Conservation (phyloP, 2,888 invertebrate species). For the Rotaria socialis region DNA sequence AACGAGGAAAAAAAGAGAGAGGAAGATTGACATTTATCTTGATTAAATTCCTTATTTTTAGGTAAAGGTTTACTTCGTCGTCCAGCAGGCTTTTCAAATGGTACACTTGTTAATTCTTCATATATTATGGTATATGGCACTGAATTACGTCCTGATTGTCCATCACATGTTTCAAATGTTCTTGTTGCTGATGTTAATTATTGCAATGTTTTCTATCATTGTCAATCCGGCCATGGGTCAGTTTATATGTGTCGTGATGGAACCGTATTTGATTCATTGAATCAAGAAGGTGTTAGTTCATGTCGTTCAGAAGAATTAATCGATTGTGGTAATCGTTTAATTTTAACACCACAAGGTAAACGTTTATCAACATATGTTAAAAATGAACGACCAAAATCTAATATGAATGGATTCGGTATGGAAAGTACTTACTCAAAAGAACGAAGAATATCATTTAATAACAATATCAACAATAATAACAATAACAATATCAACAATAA, state of each 20-base stretch:
- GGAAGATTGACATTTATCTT: not conserved
- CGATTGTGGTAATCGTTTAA: constrained; percentile 39
- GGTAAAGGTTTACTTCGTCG: constrained; percentile 33
- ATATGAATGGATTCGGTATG: not conserved
- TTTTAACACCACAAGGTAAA: constrained; percentile 38
- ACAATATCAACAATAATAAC: not conserved
- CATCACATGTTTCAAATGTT: constrained; percentile 7
- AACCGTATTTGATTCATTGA: constrained; percentile 35
- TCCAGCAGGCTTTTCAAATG: constrained; percentile 17
- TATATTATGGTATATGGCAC: constrained; percentile 31
- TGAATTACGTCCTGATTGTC: constrained; percentile 40
- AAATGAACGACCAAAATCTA: not conserved
- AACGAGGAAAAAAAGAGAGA: too few relatives aligned
- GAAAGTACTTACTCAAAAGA: not conserved
- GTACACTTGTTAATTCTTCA: constrained; percentile 34
- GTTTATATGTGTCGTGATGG: constrained; percentile 40
- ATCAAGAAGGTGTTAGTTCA: constrained; percentile 36
- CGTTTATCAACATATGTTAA: not conserved
- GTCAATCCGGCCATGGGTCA: constrained; percentile 38
- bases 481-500: too few relatives aligned
- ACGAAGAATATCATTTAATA: not conserved
- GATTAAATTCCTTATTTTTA: not conserved
- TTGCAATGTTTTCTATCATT: constrained; percentile 46
- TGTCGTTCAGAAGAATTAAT: constrained; percentile 41
- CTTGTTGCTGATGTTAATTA: constrained; percentile 38